Conservation (phyloP, 1,140 invertebrate species). For the Drosophila pandora region DNA sequence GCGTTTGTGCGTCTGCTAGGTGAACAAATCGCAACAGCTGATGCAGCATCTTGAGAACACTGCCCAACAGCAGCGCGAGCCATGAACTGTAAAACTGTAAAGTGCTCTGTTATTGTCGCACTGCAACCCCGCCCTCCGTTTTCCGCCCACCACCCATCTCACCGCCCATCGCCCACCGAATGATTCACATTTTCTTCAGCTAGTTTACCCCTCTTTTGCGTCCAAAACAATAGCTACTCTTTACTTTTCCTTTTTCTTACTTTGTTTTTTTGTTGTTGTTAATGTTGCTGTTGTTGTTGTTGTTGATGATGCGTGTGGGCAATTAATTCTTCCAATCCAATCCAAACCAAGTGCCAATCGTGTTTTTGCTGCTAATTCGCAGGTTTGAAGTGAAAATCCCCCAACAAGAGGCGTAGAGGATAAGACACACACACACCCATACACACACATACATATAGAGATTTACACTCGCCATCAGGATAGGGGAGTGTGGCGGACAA, state of each 20-base stretch:
- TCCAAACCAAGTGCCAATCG: conserved; percentile 66
- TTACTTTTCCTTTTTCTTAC: not conserved
- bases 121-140: conserved; percentile 35
- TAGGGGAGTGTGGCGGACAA: conserved; percentile 25
- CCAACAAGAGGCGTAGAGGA: conserved; percentile 40
- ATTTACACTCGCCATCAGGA: conserved; percentile 42
- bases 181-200: conserved; percentile 77
- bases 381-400: conserved; percentile 73
- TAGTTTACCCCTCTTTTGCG: conserved; percentile 34
- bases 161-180: conserved; percentile 48
- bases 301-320: conserved; percentile 68
- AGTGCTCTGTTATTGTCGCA: conserved; percentile 64
- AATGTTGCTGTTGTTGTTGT: conserved; percentile 1
- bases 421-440: conserved; percentile 22
- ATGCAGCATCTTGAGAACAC: conserved; percentile 52
- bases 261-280: not conserved
- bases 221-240: conserved; percentile 28
- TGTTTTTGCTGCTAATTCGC: conserved; percentile 52
- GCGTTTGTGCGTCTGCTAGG: conserved; percentile 50
- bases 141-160: conserved; percentile 44
- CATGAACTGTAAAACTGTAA: conserved; percentile 49
- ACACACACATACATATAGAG: conserved; percentile 31
- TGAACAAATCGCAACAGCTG: conserved; percentile 72
- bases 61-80: conserved; percentile 13
- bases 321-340: conserved; percentile 64